These are phyloP conservation scores for Lepus oiostolus DNA, from an alignment of 2,797 vertebrate species.

Conservation along the genomic window DNA sequence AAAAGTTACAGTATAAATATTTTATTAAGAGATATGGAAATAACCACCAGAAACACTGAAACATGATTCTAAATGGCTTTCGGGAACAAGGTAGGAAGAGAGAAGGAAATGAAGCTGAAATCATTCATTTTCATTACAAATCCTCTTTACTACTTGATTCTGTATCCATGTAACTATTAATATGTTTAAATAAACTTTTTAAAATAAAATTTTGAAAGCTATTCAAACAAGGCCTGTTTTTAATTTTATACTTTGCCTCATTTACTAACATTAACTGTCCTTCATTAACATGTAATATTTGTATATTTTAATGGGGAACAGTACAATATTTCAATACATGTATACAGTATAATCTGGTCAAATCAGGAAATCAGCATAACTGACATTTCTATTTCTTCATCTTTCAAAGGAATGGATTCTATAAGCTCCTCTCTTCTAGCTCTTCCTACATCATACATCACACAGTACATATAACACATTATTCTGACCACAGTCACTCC, in stretches of 20 bases:
- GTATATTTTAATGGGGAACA: no score
- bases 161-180: neutral
- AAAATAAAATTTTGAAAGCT: neutral
- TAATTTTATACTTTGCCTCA: neutral
- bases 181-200: neutral
- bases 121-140: constrained; percentile 6
- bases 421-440: no score
- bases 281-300: no score
- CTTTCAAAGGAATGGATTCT: no score
- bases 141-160: neutral
- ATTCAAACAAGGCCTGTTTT: neutral
- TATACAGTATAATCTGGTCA: no score
- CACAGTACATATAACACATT: no score
- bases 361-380: no score
- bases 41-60: neutral
- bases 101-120: neutral
- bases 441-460: no score
- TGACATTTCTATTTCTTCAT: no score
- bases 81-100: neutral
- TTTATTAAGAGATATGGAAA: neutral
- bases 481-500: no score
- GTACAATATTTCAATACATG: no score
- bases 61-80: neutral
- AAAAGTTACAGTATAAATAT: neutral
- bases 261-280: neutral